A percentile compares a stretch with the other conserved stretches of the same genome.
Evolutionary conservation across 2,113 vertebrate species (phyloP).

Genomic region (Glaucidium brasilianum): DNA sequence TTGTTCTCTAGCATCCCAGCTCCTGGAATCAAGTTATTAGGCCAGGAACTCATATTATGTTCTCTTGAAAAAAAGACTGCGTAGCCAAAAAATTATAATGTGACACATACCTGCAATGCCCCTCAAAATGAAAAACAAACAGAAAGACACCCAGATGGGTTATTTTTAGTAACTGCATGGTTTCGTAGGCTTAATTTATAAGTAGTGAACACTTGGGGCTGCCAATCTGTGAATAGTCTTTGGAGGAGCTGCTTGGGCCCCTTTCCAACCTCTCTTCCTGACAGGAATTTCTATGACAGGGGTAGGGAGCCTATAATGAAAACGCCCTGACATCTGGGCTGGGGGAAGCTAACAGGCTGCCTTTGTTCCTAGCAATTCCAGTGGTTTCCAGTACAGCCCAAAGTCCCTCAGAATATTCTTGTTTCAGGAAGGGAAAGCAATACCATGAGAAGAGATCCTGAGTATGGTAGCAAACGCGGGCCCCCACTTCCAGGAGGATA

Average conservation of each 20-base stretch:
- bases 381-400: neutral
- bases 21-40: neutral
- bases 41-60: neutral
- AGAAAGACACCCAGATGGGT: neutral
- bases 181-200: constrained; percentile 14
- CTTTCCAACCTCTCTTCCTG: constrained; percentile 18
- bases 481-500: neutral
- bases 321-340: neutral
- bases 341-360: neutral
- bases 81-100: neutral
- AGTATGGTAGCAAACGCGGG: neutral
- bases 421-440: constrained; percentile 12
- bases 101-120: neutral
- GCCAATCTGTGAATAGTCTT: constrained; percentile 21
- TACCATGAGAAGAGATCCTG: neutral
- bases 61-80: neutral
- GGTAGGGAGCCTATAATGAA: neutral
- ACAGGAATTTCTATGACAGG: constrained; percentile 14
- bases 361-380: constrained; percentile 1
- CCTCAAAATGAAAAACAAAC: neutral
- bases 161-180: constrained; percentile 19
- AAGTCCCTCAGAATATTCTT: neutral
- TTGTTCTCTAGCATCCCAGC: neutral
- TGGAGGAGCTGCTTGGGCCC: neutral
- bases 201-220: neutral